Percentiles rank a stretch among this genome's conserved stretches.
These are phyloP conservation scores for Porites australiensis DNA, from an alignment of 64 coral and sea anemone genomes.

Conservation along the genomic window DNA sequence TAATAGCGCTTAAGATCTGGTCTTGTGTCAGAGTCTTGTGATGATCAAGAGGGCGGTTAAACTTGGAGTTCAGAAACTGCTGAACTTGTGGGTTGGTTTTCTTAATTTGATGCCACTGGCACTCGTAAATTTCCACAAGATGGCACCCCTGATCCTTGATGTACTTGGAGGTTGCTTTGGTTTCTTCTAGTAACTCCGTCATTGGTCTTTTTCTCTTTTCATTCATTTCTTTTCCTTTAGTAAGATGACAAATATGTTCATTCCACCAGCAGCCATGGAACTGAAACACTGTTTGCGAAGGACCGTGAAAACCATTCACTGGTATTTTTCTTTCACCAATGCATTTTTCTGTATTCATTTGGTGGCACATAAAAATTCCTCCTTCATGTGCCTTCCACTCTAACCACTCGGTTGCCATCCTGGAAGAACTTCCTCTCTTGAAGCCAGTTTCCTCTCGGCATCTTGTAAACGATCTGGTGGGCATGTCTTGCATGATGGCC, in stretches of 20 bases:
- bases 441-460: slow-evolving; percentile 8
- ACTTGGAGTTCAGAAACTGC: no score
- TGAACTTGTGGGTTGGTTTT: slow-evolving; percentile 8
- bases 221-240: no score
- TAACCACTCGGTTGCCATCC: no score
- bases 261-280: slow-evolving; percentile 37
- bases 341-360: no score
- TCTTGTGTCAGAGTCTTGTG: no score
- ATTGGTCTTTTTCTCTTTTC: not conserved
- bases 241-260: slow-evolving; percentile 13
- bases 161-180: not conserved
- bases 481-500: slow-evolving; percentile 40
- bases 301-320: no score
- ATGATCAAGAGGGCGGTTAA: no score
- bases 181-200: not conserved
- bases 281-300: not conserved
- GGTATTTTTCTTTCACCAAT: no score
- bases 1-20: no score
- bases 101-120: slow-evolving; percentile 13
- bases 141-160: not conserved
- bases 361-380: no score
- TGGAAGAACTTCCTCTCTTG: not conserved
- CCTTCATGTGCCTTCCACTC: no score
- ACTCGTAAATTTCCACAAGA: slow-evolving; percentile 63
- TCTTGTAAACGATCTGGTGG: slow-evolving; percentile 18